Evolutionary conservation across 2,888 invertebrate species (phyloP).

Genomic region (Margaritifera margaritifera): DNA sequence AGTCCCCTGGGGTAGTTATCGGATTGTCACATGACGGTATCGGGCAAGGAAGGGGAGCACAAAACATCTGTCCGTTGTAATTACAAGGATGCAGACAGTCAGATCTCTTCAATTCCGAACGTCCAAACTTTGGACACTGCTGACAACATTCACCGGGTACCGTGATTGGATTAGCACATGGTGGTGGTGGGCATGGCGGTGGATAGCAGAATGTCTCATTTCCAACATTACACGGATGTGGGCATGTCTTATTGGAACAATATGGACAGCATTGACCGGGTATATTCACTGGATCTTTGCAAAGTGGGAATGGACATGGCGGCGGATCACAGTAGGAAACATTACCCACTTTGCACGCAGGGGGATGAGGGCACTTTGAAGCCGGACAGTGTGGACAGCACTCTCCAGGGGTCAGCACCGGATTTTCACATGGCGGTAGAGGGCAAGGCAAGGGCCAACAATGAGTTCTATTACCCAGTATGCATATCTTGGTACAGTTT

Average conservation of each 20-base stretch:
- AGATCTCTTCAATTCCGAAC: too few relatives aligned
- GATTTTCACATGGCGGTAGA: slow-evolving; percentile 15
- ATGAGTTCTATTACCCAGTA: too few relatives aligned
- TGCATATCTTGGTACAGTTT: too few relatives aligned
- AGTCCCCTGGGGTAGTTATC: too few relatives aligned
- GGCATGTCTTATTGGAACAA: slow-evolving; percentile 19
- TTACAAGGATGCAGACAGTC: too few relatives aligned
- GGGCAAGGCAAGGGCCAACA: slow-evolving; percentile 29
- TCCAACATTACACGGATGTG: slow-evolving; percentile 22
- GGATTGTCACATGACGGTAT: too few relatives aligned
- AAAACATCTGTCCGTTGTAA: too few relatives aligned
- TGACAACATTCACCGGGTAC: slow-evolving; percentile 18
- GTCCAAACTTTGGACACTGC: slow-evolving; percentile 10
- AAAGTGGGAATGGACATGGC: slow-evolving; percentile 22
- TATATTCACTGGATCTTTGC: slow-evolving; percentile 17
- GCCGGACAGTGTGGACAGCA: slow-evolving; percentile 27
- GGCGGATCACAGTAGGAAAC: slow-evolving; percentile 13
- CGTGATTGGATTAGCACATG: slow-evolving; percentile 15
- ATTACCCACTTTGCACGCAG: too few relatives aligned
- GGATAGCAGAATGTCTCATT: slow-evolving; percentile 25
- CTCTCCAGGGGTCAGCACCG: slow-evolving; percentile 20
- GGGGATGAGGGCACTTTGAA: neutral
- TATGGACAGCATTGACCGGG: slow-evolving; percentile 26
- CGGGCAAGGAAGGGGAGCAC: too few relatives aligned
- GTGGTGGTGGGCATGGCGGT: slow-evolving; percentile 21